Evolutionary conservation across 2,797 vertebrate species (phyloP), one percentile per base, ranked within the genome.

Genomic region (Siniperca undulata): DNA sequence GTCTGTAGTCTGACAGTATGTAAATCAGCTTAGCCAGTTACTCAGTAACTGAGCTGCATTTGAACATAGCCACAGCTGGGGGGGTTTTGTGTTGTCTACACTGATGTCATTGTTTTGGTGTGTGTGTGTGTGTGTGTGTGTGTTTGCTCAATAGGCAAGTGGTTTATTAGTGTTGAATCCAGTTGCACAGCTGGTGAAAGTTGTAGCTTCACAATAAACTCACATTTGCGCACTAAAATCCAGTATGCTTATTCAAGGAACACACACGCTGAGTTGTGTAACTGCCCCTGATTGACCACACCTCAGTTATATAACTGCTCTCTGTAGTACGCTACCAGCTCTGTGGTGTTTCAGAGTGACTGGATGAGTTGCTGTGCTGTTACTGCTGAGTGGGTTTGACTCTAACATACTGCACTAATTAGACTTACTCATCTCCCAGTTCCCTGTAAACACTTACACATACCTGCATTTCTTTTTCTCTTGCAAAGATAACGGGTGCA

Each of bases 271-370:
- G 16, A 30, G 79, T 84, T 88, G 77, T 73, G 68, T 86, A 83
- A 88, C 80, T 40, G 8, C 61, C 30, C 22, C 69, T 67, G 78
- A 75, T 55, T 20, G 83, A 89, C 86, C 91, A 86, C 85, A 86
- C 91, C 88, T 90, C 84, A 0, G 77, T 87, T 86, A 74, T 52
- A 17, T 78, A 81, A 88, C 55, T 13, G 70, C 78, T 81, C 70
- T 78, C 38, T 44, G 74, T 81, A 65, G 73, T 80, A 52, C 82
- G 66, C 69, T 20, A 60, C 19, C 55, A 53, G 70, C 70, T 53
- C 80, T 22, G 56, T 52, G 65, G 53, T 59, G 67, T 70, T 59
- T 74, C 79, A 56, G 38, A 75, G 81, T 36, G 53, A 65, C 76
- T 67, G 85, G 71, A 61, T 69, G 82, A 81, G 75, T 85, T 80